Evolutionary conservation across 2,113 vertebrate genomes (phyloP).

Genomic region (Corythaeola cristata): DNA sequence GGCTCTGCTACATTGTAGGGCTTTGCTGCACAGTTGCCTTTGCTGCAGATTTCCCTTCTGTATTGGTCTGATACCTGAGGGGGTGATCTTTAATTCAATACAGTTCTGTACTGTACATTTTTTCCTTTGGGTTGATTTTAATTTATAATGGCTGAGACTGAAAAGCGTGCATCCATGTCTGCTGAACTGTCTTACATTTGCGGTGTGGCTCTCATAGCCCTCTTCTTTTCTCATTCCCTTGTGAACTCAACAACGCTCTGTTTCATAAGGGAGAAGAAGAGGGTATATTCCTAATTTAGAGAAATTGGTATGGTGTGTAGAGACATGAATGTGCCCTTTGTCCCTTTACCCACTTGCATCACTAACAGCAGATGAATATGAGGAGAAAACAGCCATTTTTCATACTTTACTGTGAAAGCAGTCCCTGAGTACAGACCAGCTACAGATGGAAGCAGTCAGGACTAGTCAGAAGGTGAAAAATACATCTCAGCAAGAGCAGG

Average conservation of each 20-base stretch:
- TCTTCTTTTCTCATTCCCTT: neutral
- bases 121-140: neutral
- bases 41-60: neutral
- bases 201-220: neutral
- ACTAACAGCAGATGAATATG: neutral
- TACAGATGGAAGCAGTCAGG: neutral
- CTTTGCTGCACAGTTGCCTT: neutral
- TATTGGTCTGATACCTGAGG: neutral
- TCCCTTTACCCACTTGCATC: neutral
- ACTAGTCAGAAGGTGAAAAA: neutral
- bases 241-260: neutral
- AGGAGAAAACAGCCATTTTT: constrained; percentile 9
- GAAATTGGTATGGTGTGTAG: neutral
- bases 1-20: neutral
- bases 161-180: constrained; percentile 2
- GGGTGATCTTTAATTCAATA: neutral
- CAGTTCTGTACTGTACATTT: neutral
- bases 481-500: neutral
- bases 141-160: neutral
- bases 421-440: neutral
- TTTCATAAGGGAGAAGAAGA: neutral
- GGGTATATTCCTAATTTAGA: neutral
- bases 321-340: constrained; percentile 9
- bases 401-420: neutral
- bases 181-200: neutral